phyloP scores from a whole-genome alignment of 2,113 vertebrate species.

The Gymnocephalus cernua region DNA sequence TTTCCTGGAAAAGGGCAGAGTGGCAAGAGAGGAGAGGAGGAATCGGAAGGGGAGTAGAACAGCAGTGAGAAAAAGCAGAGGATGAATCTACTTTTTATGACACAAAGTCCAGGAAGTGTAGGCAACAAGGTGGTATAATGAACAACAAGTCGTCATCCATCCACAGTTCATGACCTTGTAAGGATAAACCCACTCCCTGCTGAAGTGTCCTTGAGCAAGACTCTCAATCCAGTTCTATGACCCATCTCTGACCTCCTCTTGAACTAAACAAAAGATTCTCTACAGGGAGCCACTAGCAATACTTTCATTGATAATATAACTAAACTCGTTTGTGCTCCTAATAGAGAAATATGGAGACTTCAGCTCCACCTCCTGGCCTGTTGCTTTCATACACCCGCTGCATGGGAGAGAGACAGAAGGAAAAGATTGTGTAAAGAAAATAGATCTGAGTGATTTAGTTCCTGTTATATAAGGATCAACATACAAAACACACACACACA shows the following conservation, averaged over 20 bases:
- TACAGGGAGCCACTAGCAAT: neutral
- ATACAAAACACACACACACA: conserved; percentile 10
- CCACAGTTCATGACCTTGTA: conserved; percentile 47
- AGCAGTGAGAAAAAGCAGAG: conserved; percentile 2
- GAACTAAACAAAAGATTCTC: conserved; percentile 30
- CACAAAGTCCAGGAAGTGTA: conserved; percentile 39
- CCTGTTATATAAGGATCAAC: conserved; percentile 26
- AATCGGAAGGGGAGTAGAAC: conserved; percentile 2
- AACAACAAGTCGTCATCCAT: conserved; percentile 46
- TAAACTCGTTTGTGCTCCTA: conserved; percentile 4
- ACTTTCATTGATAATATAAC: conserved; percentile 11
- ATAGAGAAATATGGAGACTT: conserved; percentile 25
- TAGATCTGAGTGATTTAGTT: conserved; percentile 37
- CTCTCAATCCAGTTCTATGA: conserved; percentile 19
- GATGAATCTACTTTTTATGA: conserved; percentile 18
- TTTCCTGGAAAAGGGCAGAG: conserved; percentile 62
- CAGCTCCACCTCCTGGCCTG: conserved; percentile 64
- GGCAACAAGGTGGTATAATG: conserved; percentile 43
- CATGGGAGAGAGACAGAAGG: conserved; percentile 5
- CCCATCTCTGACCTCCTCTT: conserved; percentile 15
- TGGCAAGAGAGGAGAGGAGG: conserved; percentile 29
- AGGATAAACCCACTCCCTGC: conserved; percentile 58
- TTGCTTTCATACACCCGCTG: neutral
- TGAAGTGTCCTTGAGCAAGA: conserved; percentile 64
- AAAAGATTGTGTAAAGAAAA: conserved; percentile 5